Base-by-base conservation (phyloP, 2,113 vertebrate species). In the Phycodurus eques region DNA sequence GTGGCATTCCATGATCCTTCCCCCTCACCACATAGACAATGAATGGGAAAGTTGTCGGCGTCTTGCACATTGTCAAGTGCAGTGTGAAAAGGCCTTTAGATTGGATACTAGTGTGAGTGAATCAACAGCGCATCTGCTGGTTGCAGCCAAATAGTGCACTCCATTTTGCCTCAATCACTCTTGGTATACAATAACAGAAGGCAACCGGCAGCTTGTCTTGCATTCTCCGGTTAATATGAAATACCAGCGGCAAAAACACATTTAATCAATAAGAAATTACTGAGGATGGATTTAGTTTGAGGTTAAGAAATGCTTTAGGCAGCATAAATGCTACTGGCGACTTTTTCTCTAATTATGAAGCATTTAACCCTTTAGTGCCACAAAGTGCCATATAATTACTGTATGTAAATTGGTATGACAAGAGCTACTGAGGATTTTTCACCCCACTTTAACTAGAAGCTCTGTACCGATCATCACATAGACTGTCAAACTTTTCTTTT, bases 401-500 rank as follows among this genome's bases (percentile, higher is more conserved):
- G 35, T 39, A 79, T 70, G 64, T 80, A 49, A 88, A 62, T 80
- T 77, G 80, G 76, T 71, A 84, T 69, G 67, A 81, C 77, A 87
- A 79, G 67, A 66, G 73, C 1, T 46, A 77, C 59, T 74, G 56
- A 83, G 70, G 68, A 84, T 81, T 86, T 86, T 61, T 64, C 4
- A 49, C 75, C 66, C 59, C 73, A 72, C 83, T 89, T 72, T 69
- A 88, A 87, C 76, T 27, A 70, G 71, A 81, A 85, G 78, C 86
- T 80, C 63, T 87, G 83, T 72, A 86, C 77, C 70, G 77, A 85
- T 85, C 75, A 74, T 74, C 68, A 51, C 77, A 78, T 72, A 70
- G 68, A 80, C 71, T 70, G 64, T 68, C 46, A 31, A 49, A 71
- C 68, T 76, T 74, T 9, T 81, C 74, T 87, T 68, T 70, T 72